Conservation (phyloP, 1,140 invertebrate genomes). For the Oedothorax gibbosus region DNA sequence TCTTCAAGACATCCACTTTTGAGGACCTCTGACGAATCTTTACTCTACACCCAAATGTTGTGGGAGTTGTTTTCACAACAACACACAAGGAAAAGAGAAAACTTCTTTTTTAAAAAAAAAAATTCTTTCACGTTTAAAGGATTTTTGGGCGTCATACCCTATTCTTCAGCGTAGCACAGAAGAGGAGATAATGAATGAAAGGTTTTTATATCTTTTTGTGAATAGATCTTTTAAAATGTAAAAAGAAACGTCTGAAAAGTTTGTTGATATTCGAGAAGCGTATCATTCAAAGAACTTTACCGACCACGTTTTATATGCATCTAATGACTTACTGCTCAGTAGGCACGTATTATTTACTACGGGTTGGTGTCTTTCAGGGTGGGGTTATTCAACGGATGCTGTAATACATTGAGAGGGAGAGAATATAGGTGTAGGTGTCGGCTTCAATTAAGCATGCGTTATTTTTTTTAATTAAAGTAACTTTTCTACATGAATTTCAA, state of each 20-base stretch:
- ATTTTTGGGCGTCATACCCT: slow-evolving; percentile 22
- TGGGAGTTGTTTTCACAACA: slow-evolving; percentile 35
- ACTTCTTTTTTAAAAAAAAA: background rate
- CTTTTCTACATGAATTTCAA: no score
- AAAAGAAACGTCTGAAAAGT: background rate
- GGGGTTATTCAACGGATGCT: no score
- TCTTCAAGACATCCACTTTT: no score
- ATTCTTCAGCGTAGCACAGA: slow-evolving; percentile 24
- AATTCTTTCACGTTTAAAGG: slow-evolving; percentile 9
- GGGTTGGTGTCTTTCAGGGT: no score
- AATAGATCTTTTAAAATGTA: background rate
- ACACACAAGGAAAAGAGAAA: slow-evolving; percentile 7
- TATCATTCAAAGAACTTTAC: background rate
- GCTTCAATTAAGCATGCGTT: no score
- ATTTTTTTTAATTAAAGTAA: no score
- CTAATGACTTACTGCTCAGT: no score
- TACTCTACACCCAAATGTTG: slow-evolving; percentile 20
- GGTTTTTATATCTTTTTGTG: slow-evolving; percentile 1
- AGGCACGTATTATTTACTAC: no score
- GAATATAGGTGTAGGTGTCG: no score
- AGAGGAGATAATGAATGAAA: background rate
- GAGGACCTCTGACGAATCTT: slow-evolving; percentile 20
- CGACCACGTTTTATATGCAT: no score
- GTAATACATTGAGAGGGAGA: no score
- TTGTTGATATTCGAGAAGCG: slow-evolving; percentile 10